phyloP scores from a whole-genome alignment of 2,113 vertebrate species.

The Hippopotamus amphibius region DNA sequence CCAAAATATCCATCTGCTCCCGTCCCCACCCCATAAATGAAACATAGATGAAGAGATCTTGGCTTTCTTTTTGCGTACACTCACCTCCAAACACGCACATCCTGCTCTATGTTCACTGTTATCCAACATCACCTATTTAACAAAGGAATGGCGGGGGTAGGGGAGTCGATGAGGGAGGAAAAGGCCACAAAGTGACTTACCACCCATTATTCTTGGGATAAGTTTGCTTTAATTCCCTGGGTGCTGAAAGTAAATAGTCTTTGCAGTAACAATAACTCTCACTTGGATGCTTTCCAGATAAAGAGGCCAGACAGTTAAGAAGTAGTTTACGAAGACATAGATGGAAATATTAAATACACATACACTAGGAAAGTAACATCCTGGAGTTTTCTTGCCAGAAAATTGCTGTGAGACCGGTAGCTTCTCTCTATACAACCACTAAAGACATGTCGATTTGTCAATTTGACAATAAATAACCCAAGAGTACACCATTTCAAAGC shows the following conservation, averaged over 20 bases:
- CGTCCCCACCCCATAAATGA: neutral
- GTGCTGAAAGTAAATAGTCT: neutral
- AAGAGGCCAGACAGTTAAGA: neutral
- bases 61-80: neutral
- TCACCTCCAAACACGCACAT: neutral
- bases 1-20: neutral
- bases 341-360: neutral
- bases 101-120: neutral
- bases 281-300: neutral
- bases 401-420: neutral
- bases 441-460: neutral
- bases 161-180: neutral
- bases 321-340: neutral
- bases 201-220: neutral
- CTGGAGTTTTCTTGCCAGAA: conserved; percentile 19
- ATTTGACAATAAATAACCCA: neutral
- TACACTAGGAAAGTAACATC: neutral
- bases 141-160: neutral
- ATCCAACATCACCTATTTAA: neutral
- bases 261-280: neutral
- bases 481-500: neutral
- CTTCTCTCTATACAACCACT: neutral
- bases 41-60: neutral
- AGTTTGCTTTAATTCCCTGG: neutral
- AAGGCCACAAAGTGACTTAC: neutral